Conservation (phyloP, 2,888 invertebrate species). For the Agelastica alni region DNA sequence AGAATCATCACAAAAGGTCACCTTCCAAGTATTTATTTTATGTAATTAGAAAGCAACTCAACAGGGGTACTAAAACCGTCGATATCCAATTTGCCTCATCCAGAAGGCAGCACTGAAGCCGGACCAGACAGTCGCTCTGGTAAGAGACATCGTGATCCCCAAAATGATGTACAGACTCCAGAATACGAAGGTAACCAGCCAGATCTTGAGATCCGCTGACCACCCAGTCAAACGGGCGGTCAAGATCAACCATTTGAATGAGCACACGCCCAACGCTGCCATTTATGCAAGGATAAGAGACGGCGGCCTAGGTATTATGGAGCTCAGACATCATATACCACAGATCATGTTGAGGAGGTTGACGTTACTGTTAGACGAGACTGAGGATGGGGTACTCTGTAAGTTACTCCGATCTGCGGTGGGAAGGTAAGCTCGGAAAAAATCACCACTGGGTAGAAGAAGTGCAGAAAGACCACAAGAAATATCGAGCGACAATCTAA, state of each 20-base stretch:
- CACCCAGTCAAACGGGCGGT: constrained; percentile 19
- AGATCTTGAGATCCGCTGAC: constrained; percentile 17
- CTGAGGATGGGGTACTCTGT: constrained; percentile 23
- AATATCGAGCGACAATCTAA: too few relatives aligned
- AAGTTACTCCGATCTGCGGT: too few relatives aligned
- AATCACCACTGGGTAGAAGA: too few relatives aligned
- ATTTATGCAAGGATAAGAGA: too few relatives aligned
- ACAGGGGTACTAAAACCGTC: neutral
- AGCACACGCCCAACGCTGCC: constrained; percentile 46
- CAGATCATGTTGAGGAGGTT: too few relatives aligned
- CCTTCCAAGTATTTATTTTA: too few relatives aligned
- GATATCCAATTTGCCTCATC: constrained; percentile 23
- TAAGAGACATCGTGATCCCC: constrained; percentile 48
- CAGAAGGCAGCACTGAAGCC: constrained; percentile 49
- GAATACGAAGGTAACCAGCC: constrained; percentile 36
- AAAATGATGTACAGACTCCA: constrained; percentile 48
- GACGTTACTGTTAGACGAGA: neutral
- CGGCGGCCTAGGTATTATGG: constrained; percentile 41
- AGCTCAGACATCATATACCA: constrained; percentile 27
- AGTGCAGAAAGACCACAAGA: too few relatives aligned
- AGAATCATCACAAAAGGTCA: too few relatives aligned
- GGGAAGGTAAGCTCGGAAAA: too few relatives aligned
- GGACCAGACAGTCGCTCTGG: constrained; percentile 48
- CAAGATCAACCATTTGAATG: constrained; percentile 58
- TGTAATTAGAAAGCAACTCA: too few relatives aligned